Evolutionary conservation across 2,113 vertebrate species (phyloP), one percentile per base, ranked within the genome.

Genomic region (Sakesphorus luctuosus): DNA sequence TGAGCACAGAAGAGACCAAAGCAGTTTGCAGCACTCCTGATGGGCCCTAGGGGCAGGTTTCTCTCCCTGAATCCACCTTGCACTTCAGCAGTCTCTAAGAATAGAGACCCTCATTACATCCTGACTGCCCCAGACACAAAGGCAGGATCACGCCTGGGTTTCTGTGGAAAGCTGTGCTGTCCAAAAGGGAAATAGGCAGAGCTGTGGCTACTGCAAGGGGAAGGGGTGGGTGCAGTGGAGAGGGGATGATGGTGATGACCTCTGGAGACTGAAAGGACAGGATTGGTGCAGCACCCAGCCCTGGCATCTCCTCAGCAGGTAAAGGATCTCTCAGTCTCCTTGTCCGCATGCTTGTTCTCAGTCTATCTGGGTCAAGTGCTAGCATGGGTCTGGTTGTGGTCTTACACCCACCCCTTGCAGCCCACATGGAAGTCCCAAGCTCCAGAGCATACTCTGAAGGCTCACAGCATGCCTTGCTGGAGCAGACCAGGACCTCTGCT

Each of bases 1-100:
- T 98, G 74, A 29, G 43, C 95, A 53, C 21, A 63, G 87, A 92
- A 77, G 55, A 71, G 33, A 92, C 31, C 25, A 66, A 47, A 83
- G 18, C 20, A 44, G 38, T 67, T 56, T 72, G 53, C 55, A 44
- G 25, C 49, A 61, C 19, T 71, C 33, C 31, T 55, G 43, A 2
- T 61, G 38, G 7, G 18, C 10, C 52, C 52, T 35, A 47, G 25
- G 52, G 67, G 13, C 3, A 6, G 2, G 10, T 47, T 77, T 49
- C 49, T 62, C 43, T 43, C 68, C 40, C 35, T 59, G 33, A 21
- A 9, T 26, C 13, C 58, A 28, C 11, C 10, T n/a, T 8, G 24
- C n/a, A 49, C 35, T 86, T 62, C 25, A 38, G 12, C 35, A 53
- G 16, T 43, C 36, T 76, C 44, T 44, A 36, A 44, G 58, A 68